Evolutionary conservation across 2,797 vertebrate species (phyloP), one percentile per base, ranked within the genome.

Genomic region (Sebastes ruberrimus): DNA sequence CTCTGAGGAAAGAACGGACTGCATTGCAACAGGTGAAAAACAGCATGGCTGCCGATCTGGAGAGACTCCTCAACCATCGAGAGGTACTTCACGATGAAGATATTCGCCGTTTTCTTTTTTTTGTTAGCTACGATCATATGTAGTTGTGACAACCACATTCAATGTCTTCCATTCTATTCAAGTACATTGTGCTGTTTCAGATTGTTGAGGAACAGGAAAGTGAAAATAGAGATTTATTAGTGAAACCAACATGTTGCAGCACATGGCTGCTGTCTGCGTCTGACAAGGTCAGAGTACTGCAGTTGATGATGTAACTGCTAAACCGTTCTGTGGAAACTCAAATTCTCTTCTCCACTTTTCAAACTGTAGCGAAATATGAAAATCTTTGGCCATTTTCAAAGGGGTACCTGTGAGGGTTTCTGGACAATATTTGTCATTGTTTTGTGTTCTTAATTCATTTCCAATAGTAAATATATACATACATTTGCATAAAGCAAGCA

Each of bases 1-100:
- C 96, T 66, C 94, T 99, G 92, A 97, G 95, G 94, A 99, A 97
- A 95, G 99, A 99, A 87, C 97, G 96, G 70, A 92, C 94, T 18
- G 84, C 95, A 82, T 94, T 99, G 81, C 95, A 97, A 74, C 97
- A 97, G 86, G 95, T 96, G 94, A 99, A 98, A 94, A 98, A 99
- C 95, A 97, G 97, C 93, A 99, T 99, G 98, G 96, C 97, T 2
- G 95, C 97, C 59, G 99, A 99, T 95, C 95, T 99, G 91, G 99
- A 99, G 90, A 91, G 96, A 86, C 98, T 99, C 84, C 96, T 99
- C 85, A 98, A 94, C 94, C 97, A 99, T 80, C 95, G 94, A 90
- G 98, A 99, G 99, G 98, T 99, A 97, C 88, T 86, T 86, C 77
- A 71, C 83, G 27, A 55, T 16, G 23, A 57, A 23, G 3, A 7